Conservation (phyloP, 2,888 invertebrate genomes). For the Campoplex nolae region DNA sequence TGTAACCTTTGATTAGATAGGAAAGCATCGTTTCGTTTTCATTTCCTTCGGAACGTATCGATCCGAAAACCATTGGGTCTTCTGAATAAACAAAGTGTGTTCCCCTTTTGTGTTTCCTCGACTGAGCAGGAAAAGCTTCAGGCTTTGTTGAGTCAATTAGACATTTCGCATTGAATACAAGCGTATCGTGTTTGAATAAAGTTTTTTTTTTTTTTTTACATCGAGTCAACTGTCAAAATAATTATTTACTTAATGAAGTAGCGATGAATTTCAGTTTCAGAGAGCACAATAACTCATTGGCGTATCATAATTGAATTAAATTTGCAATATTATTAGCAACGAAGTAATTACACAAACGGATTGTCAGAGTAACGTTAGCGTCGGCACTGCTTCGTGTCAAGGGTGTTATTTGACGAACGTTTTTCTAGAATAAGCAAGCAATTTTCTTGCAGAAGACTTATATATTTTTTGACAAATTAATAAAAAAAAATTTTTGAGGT, state of each 20-base stretch:
- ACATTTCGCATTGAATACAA: conserved; percentile 11
- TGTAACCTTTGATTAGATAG: conserved; percentile 42
- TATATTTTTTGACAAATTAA: not conserved
- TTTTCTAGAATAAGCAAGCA: not conserved
- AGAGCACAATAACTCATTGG: not conserved
- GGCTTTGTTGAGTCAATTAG: conserved; percentile 25
- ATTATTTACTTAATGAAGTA: not conserved
- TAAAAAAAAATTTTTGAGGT: not conserved
- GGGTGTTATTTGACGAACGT: too few relatives aligned
- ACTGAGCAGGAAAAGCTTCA: conserved; percentile 15
- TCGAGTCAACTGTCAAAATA: not conserved
- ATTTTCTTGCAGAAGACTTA: not conserved
- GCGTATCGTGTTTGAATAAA: not conserved
- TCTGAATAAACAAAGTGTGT: conserved; percentile 50
- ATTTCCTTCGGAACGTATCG: conserved; percentile 46
- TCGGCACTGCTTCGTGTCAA: too few relatives aligned
- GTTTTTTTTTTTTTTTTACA: not conserved
- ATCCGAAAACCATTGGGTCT: conserved; percentile 46
- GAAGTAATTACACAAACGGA: not conserved
- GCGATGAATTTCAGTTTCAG: not conserved
- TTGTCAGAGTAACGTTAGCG: not conserved
- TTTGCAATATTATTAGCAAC: not conserved
- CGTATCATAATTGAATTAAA: not conserved
- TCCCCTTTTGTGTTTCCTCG: conserved; percentile 21
- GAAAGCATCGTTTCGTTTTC: conserved; percentile 45